Conservation (phyloP, 2,797 vertebrate genomes). For the Sternarchorhynchus goeldii region DNA sequence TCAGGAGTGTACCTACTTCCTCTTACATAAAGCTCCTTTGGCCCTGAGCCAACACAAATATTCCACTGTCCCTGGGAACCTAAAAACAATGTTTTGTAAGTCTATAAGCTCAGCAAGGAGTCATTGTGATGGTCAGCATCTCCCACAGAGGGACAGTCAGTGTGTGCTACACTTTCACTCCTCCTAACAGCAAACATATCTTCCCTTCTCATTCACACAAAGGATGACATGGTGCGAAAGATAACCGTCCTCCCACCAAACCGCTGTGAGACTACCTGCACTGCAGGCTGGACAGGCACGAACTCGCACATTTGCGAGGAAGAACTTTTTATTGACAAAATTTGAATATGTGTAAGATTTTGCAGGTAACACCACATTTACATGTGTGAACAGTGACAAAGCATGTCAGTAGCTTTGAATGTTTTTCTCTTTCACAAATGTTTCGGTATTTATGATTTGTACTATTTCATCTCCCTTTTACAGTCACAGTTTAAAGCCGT, state of each 20-base stretch:
- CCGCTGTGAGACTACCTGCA: slow-evolving; percentile 30
- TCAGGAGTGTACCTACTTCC: slow-evolving; percentile 46
- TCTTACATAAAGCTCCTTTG: slow-evolving; percentile 43
- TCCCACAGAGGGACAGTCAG: slow-evolving; percentile 49
- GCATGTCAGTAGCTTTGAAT: too few species aligned
- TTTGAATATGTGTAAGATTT: background rate
- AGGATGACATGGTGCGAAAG: slow-evolving; percentile 42
- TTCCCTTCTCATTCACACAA: slow-evolving; percentile 47
- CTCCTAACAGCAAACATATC: slow-evolving; percentile 53
- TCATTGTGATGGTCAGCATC: slow-evolving; percentile 51
- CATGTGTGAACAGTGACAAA: too few species aligned
- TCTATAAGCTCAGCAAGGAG: slow-evolving; percentile 52
- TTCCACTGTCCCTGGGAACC: slow-evolving; percentile 42
- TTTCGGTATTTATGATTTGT: background rate
- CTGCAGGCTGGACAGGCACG: background rate
- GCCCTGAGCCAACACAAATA: slow-evolving; percentile 50
- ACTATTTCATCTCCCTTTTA: background rate
- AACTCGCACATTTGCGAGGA: background rate
- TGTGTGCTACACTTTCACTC: slow-evolving; percentile 49
- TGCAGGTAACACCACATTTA: too few species aligned
- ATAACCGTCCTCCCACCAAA: slow-evolving; percentile 50
- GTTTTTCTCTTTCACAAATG: background rate
- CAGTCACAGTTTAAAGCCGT: slow-evolving; percentile 8
- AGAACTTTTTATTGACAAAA: background rate
- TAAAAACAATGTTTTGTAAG: slow-evolving; percentile 44